Evolutionary conservation across 2,797 vertebrate genomes (phyloP).

Genomic region (Borostomias antarcticus): DNA sequence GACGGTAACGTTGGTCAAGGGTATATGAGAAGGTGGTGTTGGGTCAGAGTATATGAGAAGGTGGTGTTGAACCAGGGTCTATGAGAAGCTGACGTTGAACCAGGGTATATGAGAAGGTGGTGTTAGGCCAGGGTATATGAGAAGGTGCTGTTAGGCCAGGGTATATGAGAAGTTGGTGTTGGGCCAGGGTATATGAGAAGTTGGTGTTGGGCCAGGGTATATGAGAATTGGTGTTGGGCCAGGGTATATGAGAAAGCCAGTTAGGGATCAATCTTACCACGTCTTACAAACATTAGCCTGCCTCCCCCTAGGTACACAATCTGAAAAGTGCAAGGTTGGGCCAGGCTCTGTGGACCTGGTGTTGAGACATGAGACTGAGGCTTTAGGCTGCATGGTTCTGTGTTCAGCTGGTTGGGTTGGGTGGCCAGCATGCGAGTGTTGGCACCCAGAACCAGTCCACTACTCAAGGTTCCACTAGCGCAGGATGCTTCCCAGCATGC

Average conservation of each 20-base stretch:
- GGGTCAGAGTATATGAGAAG: no score
- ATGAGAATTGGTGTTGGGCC: no score
- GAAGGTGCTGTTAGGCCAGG: no score
- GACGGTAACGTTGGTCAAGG: no score
- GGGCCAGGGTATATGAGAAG: no score
- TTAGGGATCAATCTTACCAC: conserved; percentile 66
- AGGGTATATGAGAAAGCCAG: conserved; percentile 64
- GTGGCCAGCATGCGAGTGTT: conserved; percentile 57
- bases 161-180: no score
- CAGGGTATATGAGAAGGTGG: no score
- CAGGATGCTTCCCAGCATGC: conserved; percentile 71
- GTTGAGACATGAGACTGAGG: conserved; percentile 60
- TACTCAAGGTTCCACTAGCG: conserved; percentile 65
- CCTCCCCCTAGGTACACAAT: conserved; percentile 63
- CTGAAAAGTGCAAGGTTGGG: conserved; percentile 73
- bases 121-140: no score
- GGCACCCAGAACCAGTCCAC: conserved; percentile 54
- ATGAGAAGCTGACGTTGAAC: no score
- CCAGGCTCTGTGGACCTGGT: conserved; percentile 37
- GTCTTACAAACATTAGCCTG: conserved; percentile 68
- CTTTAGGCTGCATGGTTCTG: conserved; percentile 62
- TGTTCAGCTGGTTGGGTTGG: conserved; percentile 48
- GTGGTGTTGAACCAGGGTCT: no score
- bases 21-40: no score
- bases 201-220: no score